Evolutionary conservation across 2,113 vertebrate species (phyloP).

Genomic region (Sprattus sprattus): DNA sequence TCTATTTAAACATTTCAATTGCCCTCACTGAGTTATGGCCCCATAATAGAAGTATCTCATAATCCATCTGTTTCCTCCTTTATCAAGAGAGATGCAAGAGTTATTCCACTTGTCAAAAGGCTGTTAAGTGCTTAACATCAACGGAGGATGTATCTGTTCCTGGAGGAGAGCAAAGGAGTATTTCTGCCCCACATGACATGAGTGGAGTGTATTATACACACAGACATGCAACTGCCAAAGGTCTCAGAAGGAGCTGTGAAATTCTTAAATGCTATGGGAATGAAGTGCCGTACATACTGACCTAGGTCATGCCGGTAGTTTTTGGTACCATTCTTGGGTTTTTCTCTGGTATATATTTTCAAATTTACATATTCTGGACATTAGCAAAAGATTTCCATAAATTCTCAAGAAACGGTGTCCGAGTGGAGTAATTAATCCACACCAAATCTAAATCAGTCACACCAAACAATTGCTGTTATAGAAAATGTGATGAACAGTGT

Average conservation of each 20-base stretch:
- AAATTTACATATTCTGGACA: background rate
- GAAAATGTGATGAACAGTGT: background rate
- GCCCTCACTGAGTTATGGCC: background rate
- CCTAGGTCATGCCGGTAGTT: background rate
- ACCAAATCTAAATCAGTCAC: background rate
- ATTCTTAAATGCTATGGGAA: background rate
- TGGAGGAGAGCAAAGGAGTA: background rate
- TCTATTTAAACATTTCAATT: background rate
- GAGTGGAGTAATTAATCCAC: background rate
- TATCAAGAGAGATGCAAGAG: background rate
- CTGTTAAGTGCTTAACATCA: constrained; percentile 1
- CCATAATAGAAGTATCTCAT: background rate
- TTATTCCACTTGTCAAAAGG: background rate
- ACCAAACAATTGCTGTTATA: background rate
- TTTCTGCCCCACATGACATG: background rate
- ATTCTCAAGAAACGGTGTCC: background rate
- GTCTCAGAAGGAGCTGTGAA: background rate
- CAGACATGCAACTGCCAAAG: background rate
- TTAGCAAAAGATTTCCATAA: background rate
- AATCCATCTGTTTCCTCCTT: background rate
- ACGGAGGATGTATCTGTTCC: background rate
- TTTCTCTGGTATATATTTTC: background rate
- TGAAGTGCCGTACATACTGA: background rate
- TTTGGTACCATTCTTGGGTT: background rate
- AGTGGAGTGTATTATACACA: background rate